phyloP scores from a whole-genome alignment of 2,113 vertebrate species.

The Thryonomys swinderianus region DNA sequence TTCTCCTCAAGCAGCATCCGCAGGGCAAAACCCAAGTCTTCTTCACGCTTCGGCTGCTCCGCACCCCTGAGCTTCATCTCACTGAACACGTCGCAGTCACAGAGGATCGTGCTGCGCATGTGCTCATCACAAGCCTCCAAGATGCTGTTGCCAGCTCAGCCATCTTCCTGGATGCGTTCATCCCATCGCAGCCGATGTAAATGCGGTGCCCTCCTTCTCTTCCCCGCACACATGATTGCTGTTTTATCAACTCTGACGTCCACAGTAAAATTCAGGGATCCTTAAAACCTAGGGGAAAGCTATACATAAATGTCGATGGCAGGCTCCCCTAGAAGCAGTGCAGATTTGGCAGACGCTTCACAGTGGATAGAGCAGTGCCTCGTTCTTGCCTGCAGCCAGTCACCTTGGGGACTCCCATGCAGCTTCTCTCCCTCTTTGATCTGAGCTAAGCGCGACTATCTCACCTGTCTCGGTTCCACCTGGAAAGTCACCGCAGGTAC shows the following conservation, averaged over 20 bases:
- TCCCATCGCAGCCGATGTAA: slow-evolving; percentile 97
- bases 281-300: background rate
- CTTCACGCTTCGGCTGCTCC: slow-evolving; percentile 96
- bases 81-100: slow-evolving; percentile 97
- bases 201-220: slow-evolving; percentile 98
- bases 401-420: background rate
- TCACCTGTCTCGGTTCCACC: background rate
- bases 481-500: slow-evolving; percentile 62
- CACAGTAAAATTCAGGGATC: background rate
- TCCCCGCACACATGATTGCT: slow-evolving; percentile 90
- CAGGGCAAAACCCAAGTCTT: slow-evolving; percentile 94
- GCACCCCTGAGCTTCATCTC: slow-evolving; percentile 99
- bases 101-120: slow-evolving; percentile 96
- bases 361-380: background rate
- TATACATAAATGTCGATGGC: background rate
- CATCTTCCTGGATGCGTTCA: slow-evolving; percentile 97
- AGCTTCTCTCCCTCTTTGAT: slow-evolving; percentile 49
- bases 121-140: slow-evolving; percentile 99
- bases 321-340: background rate
- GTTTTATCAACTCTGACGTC: background rate
- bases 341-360: background rate
- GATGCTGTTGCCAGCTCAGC: slow-evolving; percentile 95
- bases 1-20: slow-evolving; percentile 95
- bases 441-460: slow-evolving; percentile 68
- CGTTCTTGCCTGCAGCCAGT: background rate